Evolutionary conservation across 2,113 vertebrate species (phyloP).

Genomic region (Scomber scombrus): DNA sequence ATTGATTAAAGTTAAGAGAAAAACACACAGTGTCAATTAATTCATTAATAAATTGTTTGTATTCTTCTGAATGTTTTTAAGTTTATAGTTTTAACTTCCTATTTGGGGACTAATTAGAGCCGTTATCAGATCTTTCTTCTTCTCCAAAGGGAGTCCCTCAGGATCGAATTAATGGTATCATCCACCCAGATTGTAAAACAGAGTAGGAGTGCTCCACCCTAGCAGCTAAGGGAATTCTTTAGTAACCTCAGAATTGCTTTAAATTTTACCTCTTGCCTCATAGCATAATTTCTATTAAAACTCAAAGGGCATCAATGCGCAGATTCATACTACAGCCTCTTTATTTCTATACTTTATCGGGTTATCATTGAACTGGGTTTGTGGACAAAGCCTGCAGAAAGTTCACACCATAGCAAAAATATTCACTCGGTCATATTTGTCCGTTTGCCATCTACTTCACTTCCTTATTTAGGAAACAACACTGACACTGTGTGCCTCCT

Average conservation of each 20-base stretch:
- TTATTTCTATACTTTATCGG: constrained; percentile 42
- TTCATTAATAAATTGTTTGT: background rate
- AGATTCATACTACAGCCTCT: constrained; percentile 17
- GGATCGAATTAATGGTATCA: background rate
- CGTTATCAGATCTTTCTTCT: background rate
- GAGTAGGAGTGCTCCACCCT: background rate
- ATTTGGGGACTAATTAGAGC: background rate
- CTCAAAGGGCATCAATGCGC: constrained; percentile 38
- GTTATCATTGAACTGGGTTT: constrained; percentile 18
- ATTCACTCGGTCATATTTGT: constrained; percentile 25
- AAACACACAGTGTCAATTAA: background rate
- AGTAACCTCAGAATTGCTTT: constrained; percentile 37
- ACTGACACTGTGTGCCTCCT: background rate
- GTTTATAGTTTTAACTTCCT: background rate
- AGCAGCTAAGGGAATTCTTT: constrained; percentile 34
- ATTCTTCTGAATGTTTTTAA: background rate
- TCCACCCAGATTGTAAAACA: background rate
- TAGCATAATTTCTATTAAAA: constrained; percentile 58
- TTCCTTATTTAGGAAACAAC: constrained; percentile 21
- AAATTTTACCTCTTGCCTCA: constrained; percentile 34
- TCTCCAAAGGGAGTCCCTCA: background rate
- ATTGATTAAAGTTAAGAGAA: background rate
- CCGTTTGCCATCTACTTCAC: constrained; percentile 10
- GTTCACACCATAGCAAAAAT: constrained; percentile 46
- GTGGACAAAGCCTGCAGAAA: constrained; percentile 20